Conservation (phyloP, 2,113 vertebrate species). For the Chlorodrepanis virens region DNA sequence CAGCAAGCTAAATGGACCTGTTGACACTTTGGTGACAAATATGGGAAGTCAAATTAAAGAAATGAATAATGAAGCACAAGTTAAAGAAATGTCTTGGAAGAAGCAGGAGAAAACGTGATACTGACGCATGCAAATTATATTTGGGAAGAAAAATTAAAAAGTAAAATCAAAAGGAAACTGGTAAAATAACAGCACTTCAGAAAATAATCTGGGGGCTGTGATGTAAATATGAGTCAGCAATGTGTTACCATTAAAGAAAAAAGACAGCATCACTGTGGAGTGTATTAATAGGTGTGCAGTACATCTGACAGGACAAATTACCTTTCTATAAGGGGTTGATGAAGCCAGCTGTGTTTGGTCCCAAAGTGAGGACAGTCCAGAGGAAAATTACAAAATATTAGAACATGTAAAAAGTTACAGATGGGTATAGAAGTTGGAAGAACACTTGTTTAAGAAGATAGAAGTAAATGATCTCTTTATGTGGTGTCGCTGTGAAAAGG, state of each 20-base stretch:
- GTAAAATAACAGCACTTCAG: neutral
- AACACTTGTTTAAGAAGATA: neutral
- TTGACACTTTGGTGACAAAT: neutral
- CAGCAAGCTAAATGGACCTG: neutral
- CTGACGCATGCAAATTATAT: neutral
- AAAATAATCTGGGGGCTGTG: neutral
- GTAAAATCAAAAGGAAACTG: neutral
- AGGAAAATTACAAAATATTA: neutral
- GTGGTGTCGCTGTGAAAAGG: neutral
- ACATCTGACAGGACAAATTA: neutral
- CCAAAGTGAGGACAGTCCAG: neutral
- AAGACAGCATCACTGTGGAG: neutral
- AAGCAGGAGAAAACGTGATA: neutral
- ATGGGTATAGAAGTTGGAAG: neutral
- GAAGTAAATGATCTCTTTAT: neutral
- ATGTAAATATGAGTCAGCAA: constrained; percentile 45
- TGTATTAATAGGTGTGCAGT: neutral
- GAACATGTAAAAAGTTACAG: neutral
- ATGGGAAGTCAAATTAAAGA: neutral
- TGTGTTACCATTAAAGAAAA: neutral
- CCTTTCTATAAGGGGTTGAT: neutral
- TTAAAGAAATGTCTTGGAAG: neutral
- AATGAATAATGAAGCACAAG: neutral
- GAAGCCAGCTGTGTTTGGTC: neutral
- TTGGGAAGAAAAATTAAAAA: neutral